Evolutionary conservation across 2,888 invertebrate species (phyloP), one percentile per base, ranked within the genome.

Genomic region (Linnaemya tessellans): DNA sequence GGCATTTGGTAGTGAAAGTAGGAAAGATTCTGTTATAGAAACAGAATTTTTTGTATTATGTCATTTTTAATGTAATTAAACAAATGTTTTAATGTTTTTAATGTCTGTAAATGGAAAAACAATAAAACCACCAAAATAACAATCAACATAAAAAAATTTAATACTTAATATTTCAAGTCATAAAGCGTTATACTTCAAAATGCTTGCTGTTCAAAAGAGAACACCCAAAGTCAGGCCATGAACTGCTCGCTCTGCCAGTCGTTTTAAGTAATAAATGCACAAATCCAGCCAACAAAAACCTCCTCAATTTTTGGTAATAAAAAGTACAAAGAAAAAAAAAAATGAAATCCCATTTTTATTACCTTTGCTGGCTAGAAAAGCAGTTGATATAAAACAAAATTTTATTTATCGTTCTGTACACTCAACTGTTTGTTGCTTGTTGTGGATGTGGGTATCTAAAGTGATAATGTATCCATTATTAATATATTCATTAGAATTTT

Each of bases 41-140:
- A n/a, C n/a, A n/a, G n/a, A n/a, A n/a, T n/a, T n/a, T n/a, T n/a
- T n/a, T 30, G 2, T 78, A 79, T 81, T 81, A 81, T 81, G 84
- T 85, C 68, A 85, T 79, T 81, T 85, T 81, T 79, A 85, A 81
- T 85, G 84, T 79, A 85, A 85, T 81, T 85, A 85, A 84, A 75
- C 68, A 74, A 80, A 68, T 79, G 78, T 62, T 79, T 84, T 79
- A 81, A 81, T 78, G 56, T n/a, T 79, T 73, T 74, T 84, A 74
- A 81, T 81, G 46, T 51, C 74, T 84, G 81, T 81, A 85, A 79
- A 85, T 85, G 84, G 78, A 81, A 81, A 85, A 85, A 60, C 81
- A 85, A 85, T 85, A 85, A 85, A 85, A 84, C 58, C 58, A 41
- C 65, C 25, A 58, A 80, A 70, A 67, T 56, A 58, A 58, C 54